Conservation (phyloP, 2,113 vertebrate species). For the Anser brachyrhynchus region DNA sequence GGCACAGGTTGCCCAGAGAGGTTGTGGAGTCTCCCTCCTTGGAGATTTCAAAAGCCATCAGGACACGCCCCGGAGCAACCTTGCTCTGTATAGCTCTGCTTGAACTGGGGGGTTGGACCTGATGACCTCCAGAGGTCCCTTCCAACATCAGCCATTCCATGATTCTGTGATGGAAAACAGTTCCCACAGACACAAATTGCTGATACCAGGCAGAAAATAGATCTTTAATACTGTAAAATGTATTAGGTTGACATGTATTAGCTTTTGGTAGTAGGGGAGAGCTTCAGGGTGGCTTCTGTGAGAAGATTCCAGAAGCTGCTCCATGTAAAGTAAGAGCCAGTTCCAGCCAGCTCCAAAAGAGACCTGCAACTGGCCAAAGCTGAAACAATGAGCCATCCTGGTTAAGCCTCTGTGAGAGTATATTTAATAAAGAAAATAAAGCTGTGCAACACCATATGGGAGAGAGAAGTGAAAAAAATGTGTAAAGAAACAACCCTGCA, state of each 20-base stretch:
- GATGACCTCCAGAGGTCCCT: no score
- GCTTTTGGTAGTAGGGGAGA: background rate
- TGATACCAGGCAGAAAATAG: background rate
- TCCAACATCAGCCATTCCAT: no score
- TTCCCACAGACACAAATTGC: background rate
- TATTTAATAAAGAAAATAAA: background rate
- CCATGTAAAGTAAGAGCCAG: background rate
- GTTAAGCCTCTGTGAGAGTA: background rate
- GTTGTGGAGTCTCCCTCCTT: no score
- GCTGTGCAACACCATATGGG: background rate
- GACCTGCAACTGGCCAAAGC: background rate
- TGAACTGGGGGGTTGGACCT: no score
- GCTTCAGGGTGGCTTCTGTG: background rate
- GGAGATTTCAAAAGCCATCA: no score
- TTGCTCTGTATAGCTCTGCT: no score
- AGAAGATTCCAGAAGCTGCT: background rate
- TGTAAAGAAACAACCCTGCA: background rate
- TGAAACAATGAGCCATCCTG: background rate
- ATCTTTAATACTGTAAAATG: background rate
- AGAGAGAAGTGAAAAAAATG: background rate
- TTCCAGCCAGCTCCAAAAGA: background rate
- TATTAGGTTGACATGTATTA: background rate
- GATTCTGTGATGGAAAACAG: background rate
- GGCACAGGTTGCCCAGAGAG: no score
- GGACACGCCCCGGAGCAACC: no score